Percentiles rank a stretch among this genome's conserved stretches.
Evolutionary conservation across 2,888 invertebrate genomes (phyloP).

Genomic region (Apantesis nais): DNA sequence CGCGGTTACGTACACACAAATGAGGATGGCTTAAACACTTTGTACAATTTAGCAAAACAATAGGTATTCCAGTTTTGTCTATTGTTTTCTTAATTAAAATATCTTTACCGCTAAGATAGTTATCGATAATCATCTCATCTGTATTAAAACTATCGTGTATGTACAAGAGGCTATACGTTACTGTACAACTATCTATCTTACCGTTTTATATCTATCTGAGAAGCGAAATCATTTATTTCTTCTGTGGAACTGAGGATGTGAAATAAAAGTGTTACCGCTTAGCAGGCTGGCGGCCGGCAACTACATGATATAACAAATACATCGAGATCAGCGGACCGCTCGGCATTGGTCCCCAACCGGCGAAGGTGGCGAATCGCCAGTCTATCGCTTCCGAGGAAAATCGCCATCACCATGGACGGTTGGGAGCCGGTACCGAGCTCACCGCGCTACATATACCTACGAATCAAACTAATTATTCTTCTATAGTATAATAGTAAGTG

Average conservation of each 20-base stretch:
- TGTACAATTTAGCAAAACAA: slow-evolving; percentile 80
- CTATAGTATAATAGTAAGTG: slow-evolving; percentile 84
- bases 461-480: slow-evolving; percentile 85
- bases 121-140: slow-evolving; percentile 72
- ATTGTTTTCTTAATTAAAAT: slow-evolving; percentile 79
- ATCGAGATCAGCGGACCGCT: slow-evolving; percentile 70
- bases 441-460: slow-evolving; percentile 82
- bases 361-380: slow-evolving; percentile 10
- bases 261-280: slow-evolving; percentile 71
- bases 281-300: slow-evolving; percentile 74
- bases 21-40: slow-evolving; percentile 75
- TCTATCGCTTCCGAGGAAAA: slow-evolving; percentile 10
- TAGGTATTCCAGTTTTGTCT: slow-evolving; percentile 69
- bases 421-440: slow-evolving; percentile 54
- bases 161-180: slow-evolving; percentile 80
- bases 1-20: slow-evolving; percentile 70
- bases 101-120: slow-evolving; percentile 82
- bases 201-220: slow-evolving; percentile 73
- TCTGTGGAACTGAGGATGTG: slow-evolving; percentile 78
- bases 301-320: slow-evolving; percentile 85
- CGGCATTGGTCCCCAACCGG: slow-evolving; percentile 52
- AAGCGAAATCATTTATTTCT: slow-evolving; percentile 70
- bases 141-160: slow-evolving; percentile 84
- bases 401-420: slow-evolving; percentile 19
- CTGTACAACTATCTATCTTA: slow-evolving; percentile 83